These are phyloP conservation scores for Lagorchestes hirsutus DNA, from an alignment of 2,797 vertebrate genomes.

Conservation along the genomic window DNA sequence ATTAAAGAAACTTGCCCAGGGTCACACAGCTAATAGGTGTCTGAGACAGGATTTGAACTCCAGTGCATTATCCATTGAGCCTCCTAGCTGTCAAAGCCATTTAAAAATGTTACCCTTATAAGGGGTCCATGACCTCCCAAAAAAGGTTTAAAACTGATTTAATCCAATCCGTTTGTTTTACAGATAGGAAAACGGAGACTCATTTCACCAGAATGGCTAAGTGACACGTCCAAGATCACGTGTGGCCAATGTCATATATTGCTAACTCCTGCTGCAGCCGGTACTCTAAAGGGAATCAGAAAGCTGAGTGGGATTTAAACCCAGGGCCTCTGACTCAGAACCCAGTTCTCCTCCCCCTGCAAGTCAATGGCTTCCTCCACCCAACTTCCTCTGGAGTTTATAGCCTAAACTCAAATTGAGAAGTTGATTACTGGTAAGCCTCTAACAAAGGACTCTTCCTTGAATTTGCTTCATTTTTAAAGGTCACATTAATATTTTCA, in stretches of 20 bases:
- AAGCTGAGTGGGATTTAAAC: neutral
- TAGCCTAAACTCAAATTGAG: neutral
- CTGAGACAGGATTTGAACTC: neutral
- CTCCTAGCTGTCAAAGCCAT: neutral
- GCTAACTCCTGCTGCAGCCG: neutral
- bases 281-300: neutral
- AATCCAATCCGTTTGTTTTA: neutral
- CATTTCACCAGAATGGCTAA: neutral
- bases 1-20: neutral
- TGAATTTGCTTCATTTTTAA: neutral
- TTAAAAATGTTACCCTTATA: neutral
- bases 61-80: neutral
- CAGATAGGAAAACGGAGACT: slow-evolving; percentile 20
- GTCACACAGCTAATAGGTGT: neutral
- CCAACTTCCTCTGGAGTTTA: neutral
- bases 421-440: neutral
- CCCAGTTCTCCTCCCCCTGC: neutral
- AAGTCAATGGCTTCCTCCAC: neutral
- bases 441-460: neutral
- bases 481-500: neutral
- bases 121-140: neutral
- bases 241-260: neutral
- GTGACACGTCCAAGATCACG: neutral
- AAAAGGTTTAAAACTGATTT: neutral
- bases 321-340: neutral